These are phyloP conservation scores for Kryptolebias ocellatus DNA, from an alignment of 2,797 vertebrate species.

Conservation along the genomic window DNA sequence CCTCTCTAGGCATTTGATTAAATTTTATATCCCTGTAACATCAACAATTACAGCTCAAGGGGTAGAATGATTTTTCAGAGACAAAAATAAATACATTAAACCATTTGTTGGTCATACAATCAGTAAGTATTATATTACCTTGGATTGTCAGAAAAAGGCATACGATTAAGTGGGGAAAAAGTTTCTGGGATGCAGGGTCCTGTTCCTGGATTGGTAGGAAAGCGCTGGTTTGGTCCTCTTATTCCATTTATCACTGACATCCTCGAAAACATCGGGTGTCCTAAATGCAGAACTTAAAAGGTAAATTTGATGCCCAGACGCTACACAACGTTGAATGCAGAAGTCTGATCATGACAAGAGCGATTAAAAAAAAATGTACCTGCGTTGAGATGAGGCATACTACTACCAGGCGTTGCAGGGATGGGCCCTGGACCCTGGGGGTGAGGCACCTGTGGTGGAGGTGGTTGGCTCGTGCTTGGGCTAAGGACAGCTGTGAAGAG, in stretches of 20 bases:
- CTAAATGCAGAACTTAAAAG: constrained; percentile 65
- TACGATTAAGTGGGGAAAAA: constrained; percentile 88
- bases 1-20: constrained; percentile 88
- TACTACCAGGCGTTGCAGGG: constrained; percentile 81
- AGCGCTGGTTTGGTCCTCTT: constrained; percentile 89
- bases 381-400: constrained; percentile 85
- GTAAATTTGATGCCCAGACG: not conserved
- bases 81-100: not conserved
- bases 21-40: constrained; percentile 90
- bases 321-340: constrained; percentile 1
- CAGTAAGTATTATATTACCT: constrained; percentile 80
- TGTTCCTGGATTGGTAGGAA: constrained; percentile 85
- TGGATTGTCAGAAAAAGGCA: constrained; percentile 88
- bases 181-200: constrained; percentile 84
- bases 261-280: constrained; percentile 89
- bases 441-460: constrained; percentile 85
- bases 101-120: not conserved
- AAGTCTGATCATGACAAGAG: not conserved
- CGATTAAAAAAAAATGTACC: constrained; percentile 73
- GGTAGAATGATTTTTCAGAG: not conserved
- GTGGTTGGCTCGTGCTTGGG: constrained; percentile 87
- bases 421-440: constrained; percentile 80
- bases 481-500: constrained; percentile 97
- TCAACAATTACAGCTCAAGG: constrained; percentile 2
- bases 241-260: constrained; percentile 95